Evolutionary conservation across 2,113 vertebrate genomes (phyloP).

Genomic region (Archilochus colubris): DNA sequence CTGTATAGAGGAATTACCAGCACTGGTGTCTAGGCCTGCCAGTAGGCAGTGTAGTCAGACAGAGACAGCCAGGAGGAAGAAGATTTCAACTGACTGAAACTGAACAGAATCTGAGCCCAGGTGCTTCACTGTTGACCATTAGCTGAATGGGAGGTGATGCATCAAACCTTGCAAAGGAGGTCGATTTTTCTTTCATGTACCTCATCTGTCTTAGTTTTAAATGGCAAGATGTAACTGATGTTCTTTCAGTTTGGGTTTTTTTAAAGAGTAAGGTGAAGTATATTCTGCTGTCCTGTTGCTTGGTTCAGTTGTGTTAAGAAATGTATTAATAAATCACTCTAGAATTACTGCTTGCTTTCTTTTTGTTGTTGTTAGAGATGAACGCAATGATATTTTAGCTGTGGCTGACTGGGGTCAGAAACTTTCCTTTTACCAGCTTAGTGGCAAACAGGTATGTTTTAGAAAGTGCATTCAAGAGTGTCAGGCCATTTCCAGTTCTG

Average conservation of each 20-base stretch:
- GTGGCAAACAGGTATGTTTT: constrained; percentile 91
- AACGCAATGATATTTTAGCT: constrained; percentile 94
- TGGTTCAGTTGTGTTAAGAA: neutral
- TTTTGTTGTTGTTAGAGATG: constrained; percentile 83
- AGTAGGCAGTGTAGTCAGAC: constrained; percentile 71
- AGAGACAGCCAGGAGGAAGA: constrained; percentile 63
- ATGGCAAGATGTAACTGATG: neutral
- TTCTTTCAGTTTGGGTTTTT: neutral
- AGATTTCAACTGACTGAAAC: constrained; percentile 63
- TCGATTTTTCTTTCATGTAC: neutral
- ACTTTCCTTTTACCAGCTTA: constrained; percentile 97
- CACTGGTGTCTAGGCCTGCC: constrained; percentile 55
- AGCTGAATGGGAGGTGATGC: neutral
- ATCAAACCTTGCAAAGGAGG: neutral
- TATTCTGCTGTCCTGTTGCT: neutral
- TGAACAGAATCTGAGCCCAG: neutral
- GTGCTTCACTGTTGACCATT: neutral
- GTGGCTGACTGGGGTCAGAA: constrained; percentile 98
- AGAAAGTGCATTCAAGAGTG: neutral
- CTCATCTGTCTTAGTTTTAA: neutral
- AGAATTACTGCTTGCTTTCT: neutral
- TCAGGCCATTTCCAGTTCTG: neutral
- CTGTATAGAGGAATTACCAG: constrained; percentile 59
- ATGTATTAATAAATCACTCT: neutral
- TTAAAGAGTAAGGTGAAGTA: neutral